Conservation (phyloP, 2,797 vertebrate genomes). For the Pitangus sulphuratus region DNA sequence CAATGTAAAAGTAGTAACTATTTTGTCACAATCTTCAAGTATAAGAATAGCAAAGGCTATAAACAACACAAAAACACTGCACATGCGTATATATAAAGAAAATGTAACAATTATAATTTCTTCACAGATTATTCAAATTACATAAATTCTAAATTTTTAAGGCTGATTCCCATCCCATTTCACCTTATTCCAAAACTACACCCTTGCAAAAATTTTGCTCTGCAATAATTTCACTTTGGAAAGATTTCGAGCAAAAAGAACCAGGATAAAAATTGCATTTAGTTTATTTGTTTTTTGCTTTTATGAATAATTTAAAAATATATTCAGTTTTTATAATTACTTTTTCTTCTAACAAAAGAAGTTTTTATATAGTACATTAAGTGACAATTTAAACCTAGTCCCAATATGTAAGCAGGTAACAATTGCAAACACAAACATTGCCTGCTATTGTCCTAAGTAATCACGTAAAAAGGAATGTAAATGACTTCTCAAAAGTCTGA, state of each 20-base stretch:
- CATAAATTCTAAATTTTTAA: neutral
- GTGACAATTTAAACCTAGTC: neutral
- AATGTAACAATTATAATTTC: neutral
- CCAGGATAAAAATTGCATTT: neutral
- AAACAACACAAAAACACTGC: neutral
- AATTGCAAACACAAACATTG: neutral
- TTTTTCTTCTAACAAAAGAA: neutral
- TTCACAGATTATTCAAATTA: neutral
- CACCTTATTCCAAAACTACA: neutral
- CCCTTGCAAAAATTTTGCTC: neutral
- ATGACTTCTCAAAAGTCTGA: slow-evolving; percentile 8
- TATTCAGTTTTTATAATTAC: neutral
- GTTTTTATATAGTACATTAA: neutral
- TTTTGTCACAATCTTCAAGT: neutral
- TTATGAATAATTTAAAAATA: neutral
- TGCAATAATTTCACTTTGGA: neutral
- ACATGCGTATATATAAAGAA: neutral
- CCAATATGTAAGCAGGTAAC: neutral
- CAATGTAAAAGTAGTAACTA: neutral
- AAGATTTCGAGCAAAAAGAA: neutral
- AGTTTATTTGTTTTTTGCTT: neutral
- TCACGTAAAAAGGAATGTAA: neutral
- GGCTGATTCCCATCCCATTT: neutral
- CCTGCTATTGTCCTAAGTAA: neutral
- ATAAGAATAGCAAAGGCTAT: neutral